Evolutionary conservation across 2,888 invertebrate genomes (phyloP).

Genomic region (Thecocarcelia acutangulata): DNA sequence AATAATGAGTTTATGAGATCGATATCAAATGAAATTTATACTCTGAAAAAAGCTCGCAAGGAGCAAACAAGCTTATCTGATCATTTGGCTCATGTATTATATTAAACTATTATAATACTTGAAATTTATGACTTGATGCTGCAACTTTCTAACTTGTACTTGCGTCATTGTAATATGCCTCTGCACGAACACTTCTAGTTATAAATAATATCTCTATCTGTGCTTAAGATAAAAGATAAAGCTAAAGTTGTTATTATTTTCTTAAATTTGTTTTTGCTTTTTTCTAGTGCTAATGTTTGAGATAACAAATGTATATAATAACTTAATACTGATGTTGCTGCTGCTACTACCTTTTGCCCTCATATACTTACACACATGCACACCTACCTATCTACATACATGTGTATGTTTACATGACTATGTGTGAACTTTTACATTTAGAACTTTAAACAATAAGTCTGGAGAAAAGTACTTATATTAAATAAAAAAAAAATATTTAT

Average conservation of each 20-base stretch:
- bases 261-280: slow-evolving; percentile 1
- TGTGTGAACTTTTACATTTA: not conserved
- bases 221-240: slow-evolving; percentile 14
- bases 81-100: not conserved
- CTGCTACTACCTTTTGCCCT: not conserved
- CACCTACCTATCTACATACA: not conserved
- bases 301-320: slow-evolving; percentile 40
- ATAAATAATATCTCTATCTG: slow-evolving; percentile 21
- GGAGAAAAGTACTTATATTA: not conserved
- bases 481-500: not conserved
- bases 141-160: not conserved
- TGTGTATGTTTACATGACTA: too few relatives aligned
- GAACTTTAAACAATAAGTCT: slow-evolving; percentile 22
- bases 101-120: not conserved
- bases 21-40: too few relatives aligned
- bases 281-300: slow-evolving; percentile 20
- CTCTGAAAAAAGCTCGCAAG: not conserved
- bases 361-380: too few relatives aligned
- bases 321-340: slow-evolving; percentile 22
- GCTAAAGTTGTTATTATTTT: slow-evolving; percentile 23
- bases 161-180: not conserved
- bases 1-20: too few relatives aligned
- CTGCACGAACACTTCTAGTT: not conserved
- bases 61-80: slow-evolving; percentile 13
- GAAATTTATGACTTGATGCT: slow-evolving; percentile 4